These are phyloP conservation scores for Scylla paramamosain DNA, from an alignment of 1,140 invertebrate species.

Conservation along the genomic window DNA sequence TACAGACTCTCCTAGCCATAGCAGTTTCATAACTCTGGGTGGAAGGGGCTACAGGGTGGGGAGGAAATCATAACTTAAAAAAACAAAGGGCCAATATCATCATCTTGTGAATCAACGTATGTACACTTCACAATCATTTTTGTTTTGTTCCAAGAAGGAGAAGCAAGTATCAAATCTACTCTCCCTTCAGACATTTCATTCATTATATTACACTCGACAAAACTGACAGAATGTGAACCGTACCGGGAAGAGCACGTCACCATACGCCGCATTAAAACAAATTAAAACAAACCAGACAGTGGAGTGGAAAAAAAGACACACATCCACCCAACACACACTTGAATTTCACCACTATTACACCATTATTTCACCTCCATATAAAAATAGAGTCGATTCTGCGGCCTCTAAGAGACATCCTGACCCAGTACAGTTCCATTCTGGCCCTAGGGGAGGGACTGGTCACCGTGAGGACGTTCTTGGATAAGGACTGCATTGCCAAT, in stretches of 20 bases:
- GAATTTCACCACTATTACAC: not conserved
- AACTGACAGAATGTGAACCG: not conserved
- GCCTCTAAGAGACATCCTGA: not conserved
- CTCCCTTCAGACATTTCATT: not conserved
- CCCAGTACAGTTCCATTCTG: conserved; percentile 61
- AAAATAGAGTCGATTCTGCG: conserved; percentile 64
- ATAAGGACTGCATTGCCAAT: not conserved
- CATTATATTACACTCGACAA: conserved; percentile 30
- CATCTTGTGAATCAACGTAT: not conserved
- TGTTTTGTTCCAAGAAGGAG: not conserved
- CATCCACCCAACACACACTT: not conserved
- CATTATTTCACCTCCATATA: conserved; percentile 51
- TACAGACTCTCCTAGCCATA: not conserved
- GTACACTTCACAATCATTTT: not conserved
- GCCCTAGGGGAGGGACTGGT: conserved; percentile 34
- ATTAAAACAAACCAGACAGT: too few relatives aligned
- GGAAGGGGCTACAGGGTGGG: not conserved
- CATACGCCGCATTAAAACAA: not conserved
- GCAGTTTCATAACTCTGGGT: not conserved
- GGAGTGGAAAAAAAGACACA: not conserved
- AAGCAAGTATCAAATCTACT: not conserved
- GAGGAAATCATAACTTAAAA: not conserved
- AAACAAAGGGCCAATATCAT: not conserved
- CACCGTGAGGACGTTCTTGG: not conserved
- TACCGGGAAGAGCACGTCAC: not conserved